These are phyloP conservation scores for Beroe forskalii DNA, from an alignment of 37 sponge, comb jelly and placozoan genomes.

Conservation along the genomic window DNA sequence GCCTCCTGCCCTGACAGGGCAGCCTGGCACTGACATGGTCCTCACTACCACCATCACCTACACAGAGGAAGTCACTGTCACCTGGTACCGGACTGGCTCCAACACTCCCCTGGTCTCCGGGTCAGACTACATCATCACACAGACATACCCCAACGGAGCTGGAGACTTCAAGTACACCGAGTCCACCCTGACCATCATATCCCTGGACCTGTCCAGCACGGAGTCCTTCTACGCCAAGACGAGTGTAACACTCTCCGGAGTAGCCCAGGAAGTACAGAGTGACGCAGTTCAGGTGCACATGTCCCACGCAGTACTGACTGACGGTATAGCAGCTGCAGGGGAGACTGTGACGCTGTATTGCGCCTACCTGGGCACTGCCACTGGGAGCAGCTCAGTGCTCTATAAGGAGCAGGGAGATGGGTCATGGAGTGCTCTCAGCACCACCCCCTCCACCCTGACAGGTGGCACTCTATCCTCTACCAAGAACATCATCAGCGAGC, in stretches of 20 bases:
- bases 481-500: neutral
- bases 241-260: neutral
- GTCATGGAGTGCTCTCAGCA: neutral
- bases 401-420: neutral
- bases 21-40: neutral
- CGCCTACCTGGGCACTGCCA: conserved; percentile 12
- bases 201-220: neutral
- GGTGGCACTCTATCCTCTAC: neutral
- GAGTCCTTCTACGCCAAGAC: neutral
- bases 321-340: neutral
- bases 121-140: neutral
- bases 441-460: neutral
- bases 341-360: conserved; percentile 40
- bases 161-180: conserved; percentile 35
- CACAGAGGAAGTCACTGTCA: conserved; percentile 19
- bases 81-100: neutral
- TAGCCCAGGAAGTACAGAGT: neutral
- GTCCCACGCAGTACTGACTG: neutral
- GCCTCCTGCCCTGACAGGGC: neutral
- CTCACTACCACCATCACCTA: neutral
- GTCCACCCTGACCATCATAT: neutral
- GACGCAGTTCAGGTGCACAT: neutral
- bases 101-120: neutral
- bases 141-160: neutral
- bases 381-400: neutral